Evolutionary conservation across 2,113 vertebrate genomes (phyloP).

Genomic region (Psettodes erumei): DNA sequence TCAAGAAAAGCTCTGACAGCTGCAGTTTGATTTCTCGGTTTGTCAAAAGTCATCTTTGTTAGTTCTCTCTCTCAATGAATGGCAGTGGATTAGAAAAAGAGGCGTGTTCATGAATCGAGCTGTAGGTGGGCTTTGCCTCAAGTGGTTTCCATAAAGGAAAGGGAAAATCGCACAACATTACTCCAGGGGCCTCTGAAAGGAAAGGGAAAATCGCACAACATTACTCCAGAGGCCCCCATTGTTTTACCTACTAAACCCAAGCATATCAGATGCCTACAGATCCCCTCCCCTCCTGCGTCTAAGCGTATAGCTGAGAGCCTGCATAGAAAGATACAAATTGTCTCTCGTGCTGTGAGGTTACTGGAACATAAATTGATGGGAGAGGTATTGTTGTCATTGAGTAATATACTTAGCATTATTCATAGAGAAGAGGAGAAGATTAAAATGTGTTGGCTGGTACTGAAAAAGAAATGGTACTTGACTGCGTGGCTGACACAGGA

Average conservation of each 20-base stretch:
- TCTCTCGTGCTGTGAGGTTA: constrained; percentile 74
- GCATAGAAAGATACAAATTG: constrained; percentile 85
- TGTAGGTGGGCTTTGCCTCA: constrained; percentile 80
- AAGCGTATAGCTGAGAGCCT: constrained; percentile 73
- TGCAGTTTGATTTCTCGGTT: constrained; percentile 77
- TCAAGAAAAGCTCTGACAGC: constrained; percentile 75
- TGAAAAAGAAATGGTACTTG: constrained; percentile 67
- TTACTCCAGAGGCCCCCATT: constrained; percentile 74
- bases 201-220: constrained; percentile 70
- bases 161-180: constrained; percentile 74
- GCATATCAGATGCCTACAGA: constrained; percentile 82
- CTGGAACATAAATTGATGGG: constrained; percentile 82
- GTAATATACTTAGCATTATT: constrained; percentile 85
- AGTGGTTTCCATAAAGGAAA: constrained; percentile 72
- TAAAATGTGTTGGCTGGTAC: constrained; percentile 70
- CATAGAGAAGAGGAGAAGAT: constrained; percentile 77
- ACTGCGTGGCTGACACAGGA: constrained; percentile 69
- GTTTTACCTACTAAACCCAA: constrained; percentile 74
- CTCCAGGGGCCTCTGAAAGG: constrained; percentile 71
- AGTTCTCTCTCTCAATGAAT: constrained; percentile 70
- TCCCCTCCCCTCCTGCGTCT: constrained; percentile 57
- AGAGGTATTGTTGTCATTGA: constrained; percentile 81
- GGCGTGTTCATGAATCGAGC: constrained; percentile 73
- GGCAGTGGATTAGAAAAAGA: constrained; percentile 74
- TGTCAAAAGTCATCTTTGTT: constrained; percentile 84